Conservation (phyloP, 1,140 invertebrate genomes). For the Zaprionus taronus region DNA sequence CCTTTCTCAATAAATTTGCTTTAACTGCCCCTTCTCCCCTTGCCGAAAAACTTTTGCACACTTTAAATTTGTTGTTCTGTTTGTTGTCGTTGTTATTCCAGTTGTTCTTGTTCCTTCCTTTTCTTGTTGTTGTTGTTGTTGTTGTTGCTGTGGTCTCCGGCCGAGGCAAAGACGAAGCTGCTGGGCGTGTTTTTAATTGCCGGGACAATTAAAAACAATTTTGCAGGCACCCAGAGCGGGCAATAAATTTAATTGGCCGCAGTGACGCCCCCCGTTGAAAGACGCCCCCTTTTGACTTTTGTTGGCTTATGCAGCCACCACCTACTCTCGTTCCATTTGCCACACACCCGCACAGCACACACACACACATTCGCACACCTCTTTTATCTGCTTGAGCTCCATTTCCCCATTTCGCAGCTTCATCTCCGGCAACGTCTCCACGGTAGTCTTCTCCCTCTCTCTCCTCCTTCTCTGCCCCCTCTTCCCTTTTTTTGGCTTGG, state of each 20-base stretch:
- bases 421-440: constrained; percentile 24
- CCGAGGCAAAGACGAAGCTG: constrained; percentile 25
- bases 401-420: constrained; percentile 38
- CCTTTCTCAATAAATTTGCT: constrained; percentile 31
- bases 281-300: constrained; percentile 57
- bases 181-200: constrained; percentile 77
- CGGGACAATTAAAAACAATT: constrained; percentile 81
- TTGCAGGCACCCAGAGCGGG: constrained; percentile 74
- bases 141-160: constrained; percentile 30
- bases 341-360: background rate
- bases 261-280: constrained; percentile 67
- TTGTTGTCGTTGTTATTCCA: constrained; percentile 6
- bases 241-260: constrained; percentile 80
- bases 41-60: constrained; percentile 33
- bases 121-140: constrained; percentile 11
- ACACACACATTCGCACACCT: background rate
- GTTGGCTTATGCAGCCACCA: constrained; percentile 30
- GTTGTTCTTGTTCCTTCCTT: background rate
- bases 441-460: background rate
- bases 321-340: background rate
- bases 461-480: background rate
- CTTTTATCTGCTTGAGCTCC: constrained; percentile 17
- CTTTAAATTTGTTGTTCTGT: constrained; percentile 30
- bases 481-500: constrained; percentile 39
- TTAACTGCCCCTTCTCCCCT: background rate